Conservation (phyloP, 2,113 vertebrate species). For the Etia nguti region DNA sequence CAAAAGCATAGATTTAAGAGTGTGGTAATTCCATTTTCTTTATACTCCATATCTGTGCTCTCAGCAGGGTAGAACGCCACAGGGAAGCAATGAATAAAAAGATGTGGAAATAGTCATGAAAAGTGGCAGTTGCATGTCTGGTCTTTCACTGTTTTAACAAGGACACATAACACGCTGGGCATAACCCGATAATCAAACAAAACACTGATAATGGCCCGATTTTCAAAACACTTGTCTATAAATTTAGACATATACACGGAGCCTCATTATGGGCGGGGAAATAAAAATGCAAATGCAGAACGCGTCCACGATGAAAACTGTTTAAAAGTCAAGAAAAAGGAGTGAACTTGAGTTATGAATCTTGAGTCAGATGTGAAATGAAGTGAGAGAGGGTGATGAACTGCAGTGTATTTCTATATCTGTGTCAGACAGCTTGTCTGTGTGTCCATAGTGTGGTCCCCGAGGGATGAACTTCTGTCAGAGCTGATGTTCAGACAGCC, state of each 20-base stretch:
- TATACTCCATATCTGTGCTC: conserved; percentile 18
- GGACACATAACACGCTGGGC: background rate
- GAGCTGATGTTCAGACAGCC: conserved; percentile 17
- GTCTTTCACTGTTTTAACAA: background rate
- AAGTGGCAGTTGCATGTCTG: background rate
- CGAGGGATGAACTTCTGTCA: conserved; percentile 31
- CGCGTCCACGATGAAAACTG: background rate
- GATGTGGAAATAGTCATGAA: background rate
- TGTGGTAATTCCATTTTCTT: conserved; percentile 37
- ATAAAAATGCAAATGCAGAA: background rate
- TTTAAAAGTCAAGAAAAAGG: background rate
- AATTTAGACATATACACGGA: rapidly evolving
- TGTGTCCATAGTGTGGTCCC: background rate
- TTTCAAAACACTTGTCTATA: background rate
- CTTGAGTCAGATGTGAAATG: background rate
- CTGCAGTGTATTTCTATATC: background rate
- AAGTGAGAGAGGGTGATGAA: background rate
- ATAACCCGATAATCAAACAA: background rate
- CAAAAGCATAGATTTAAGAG: conserved; percentile 32
- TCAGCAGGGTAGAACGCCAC: background rate
- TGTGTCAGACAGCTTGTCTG: conserved; percentile 11
- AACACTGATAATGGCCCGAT: background rate
- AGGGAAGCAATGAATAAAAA: conserved; percentile 12
- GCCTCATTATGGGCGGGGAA: background rate
- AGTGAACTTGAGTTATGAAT: background rate